These are phyloP conservation scores for Saguinus imperator DNA, from an alignment of 2,113 vertebrate genomes.

Conservation along the genomic window DNA sequence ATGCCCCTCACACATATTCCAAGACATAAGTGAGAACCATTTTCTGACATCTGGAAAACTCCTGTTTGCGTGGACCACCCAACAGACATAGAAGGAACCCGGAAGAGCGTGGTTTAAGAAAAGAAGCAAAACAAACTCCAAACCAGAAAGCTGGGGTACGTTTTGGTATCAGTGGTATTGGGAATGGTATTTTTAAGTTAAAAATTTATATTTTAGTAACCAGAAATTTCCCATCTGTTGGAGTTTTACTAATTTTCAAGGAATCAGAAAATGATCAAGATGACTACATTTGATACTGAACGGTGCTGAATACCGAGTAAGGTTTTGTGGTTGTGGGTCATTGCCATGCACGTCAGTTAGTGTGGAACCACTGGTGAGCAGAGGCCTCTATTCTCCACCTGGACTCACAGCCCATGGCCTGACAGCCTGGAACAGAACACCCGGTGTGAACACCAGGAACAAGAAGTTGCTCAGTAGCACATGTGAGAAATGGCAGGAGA, in stretches of 20 bases:
- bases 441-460: fast-evolving
- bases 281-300: too few relatives aligned
- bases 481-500: fast-evolving
- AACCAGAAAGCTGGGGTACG: background rate
- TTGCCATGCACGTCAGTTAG: background rate
- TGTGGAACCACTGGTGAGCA: too few relatives aligned
- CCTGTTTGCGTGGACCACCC: background rate
- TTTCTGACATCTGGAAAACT: background rate
- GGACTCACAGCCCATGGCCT: background rate
- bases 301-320: background rate
- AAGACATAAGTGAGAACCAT: background rate
- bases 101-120: background rate
- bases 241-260: background rate
- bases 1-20: background rate
- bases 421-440: background rate
- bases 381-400: background rate
- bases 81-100: background rate
- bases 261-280: background rate
- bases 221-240: background rate
- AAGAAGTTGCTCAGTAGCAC: fast-evolving
- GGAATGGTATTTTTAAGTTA: background rate
- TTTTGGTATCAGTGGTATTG: background rate
- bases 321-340: background rate
- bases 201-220: background rate
- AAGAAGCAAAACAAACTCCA: background rate